Evolutionary conservation across 2,113 vertebrate species (phyloP).

Genomic region (Gobiocypris rarus): DNA sequence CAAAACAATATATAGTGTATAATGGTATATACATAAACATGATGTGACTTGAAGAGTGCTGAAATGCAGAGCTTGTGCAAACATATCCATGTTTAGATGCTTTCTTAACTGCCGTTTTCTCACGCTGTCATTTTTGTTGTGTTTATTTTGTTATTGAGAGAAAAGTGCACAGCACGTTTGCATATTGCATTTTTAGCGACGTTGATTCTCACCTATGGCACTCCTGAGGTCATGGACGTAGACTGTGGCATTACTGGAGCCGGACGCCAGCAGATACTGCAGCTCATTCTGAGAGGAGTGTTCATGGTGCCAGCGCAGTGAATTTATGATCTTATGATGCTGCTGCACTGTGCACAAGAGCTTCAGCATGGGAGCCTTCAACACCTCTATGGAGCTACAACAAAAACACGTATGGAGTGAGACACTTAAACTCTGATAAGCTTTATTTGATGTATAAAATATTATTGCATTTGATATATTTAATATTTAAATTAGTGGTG

Average conservation of each 20-base stretch:
- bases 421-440: background rate
- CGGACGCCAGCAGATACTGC: slow-evolving; percentile 86
- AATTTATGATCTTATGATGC: slow-evolving; percentile 95
- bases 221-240: slow-evolving; percentile 87
- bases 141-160: too few species aligned
- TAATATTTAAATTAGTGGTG: too few species aligned
- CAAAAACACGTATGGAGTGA: background rate
- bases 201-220: slow-evolving; percentile 74
- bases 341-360: slow-evolving; percentile 91
- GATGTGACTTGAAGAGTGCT: too few species aligned
- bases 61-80: too few species aligned
- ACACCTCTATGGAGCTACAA: slow-evolving; percentile 88
- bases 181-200: too few species aligned
- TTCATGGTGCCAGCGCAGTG: slow-evolving; percentile 88
- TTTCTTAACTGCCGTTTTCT: too few species aligned
- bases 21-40: too few species aligned
- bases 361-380: slow-evolving; percentile 80
- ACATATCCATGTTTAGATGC: too few species aligned
- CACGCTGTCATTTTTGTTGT: too few species aligned
- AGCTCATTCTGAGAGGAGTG: slow-evolving; percentile 78
- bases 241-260: slow-evolving; percentile 89
- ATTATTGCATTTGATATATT: background rate
- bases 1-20: too few species aligned
- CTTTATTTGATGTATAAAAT: background rate
- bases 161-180: too few species aligned